Evolutionary conservation across 2,113 vertebrate species (phyloP).

Genomic region (Aleadryas rufinucha): DNA sequence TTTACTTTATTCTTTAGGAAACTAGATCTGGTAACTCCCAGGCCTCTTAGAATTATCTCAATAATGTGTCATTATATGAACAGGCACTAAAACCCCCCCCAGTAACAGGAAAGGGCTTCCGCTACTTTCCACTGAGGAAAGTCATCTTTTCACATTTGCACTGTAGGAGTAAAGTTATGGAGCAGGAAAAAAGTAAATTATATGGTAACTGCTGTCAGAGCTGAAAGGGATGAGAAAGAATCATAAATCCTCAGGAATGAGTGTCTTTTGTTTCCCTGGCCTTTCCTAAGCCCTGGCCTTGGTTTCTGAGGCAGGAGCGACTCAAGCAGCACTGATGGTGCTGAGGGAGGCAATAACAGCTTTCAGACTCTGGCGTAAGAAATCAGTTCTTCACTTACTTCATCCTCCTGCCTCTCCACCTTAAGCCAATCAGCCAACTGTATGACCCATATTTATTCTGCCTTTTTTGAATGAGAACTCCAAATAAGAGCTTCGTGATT

Average conservation of each 20-base stretch:
- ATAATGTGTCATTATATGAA: background rate
- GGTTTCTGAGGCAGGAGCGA: background rate
- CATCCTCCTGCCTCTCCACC: background rate
- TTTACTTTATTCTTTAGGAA: background rate
- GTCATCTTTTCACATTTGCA: background rate
- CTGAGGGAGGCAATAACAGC: background rate
- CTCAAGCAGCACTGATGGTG: background rate
- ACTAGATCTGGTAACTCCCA: background rate
- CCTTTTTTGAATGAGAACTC: background rate
- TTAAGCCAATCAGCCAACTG: rapidly evolving
- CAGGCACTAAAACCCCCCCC: background rate
- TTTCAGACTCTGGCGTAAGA: background rate
- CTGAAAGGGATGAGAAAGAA: background rate
- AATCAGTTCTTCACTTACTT: background rate
- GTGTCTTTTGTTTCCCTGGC: background rate
- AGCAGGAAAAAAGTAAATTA: background rate
- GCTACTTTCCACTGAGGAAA: background rate
- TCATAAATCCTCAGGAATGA: background rate
- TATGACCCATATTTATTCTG: background rate
- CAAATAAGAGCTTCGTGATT: rapidly evolving
- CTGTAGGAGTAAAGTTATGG: background rate
- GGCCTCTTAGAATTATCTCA: background rate
- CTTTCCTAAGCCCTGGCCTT: background rate
- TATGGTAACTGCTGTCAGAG: background rate
- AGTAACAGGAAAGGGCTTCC: background rate